phyloP scores from a whole-genome alignment of 2,888 invertebrate genomes.

The Endotricha flammealis region DNA sequence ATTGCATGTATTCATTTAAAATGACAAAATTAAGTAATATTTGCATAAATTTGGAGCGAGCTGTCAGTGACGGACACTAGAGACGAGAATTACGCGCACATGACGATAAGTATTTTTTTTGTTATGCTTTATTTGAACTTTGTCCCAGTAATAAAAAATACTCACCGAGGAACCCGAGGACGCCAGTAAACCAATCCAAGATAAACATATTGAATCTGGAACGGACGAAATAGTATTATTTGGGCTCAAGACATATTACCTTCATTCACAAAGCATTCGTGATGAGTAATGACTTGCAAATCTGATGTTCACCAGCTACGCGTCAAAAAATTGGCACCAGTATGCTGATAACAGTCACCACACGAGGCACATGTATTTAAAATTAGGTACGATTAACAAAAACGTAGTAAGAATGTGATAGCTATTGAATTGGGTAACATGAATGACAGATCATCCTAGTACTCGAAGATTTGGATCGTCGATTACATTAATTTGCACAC shows the following conservation, averaged over 20 bases:
- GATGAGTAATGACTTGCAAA: slow-evolving; percentile 63
- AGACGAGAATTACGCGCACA: not conserved
- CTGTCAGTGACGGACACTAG: too few species aligned
- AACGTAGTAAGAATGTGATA: slow-evolving; percentile 45
- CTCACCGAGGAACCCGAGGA: slow-evolving; percentile 95
- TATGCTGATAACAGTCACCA: slow-evolving; percentile 26
- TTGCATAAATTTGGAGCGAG: too few species aligned
- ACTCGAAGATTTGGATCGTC: slow-evolving; percentile 46
- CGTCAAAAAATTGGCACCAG: slow-evolving; percentile 30
- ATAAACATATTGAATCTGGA: slow-evolving; percentile 88
- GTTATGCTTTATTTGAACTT: slow-evolving; percentile 1
- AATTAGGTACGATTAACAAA: slow-evolving; percentile 34
- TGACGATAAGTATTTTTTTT: not conserved
- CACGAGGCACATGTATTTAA: slow-evolving; percentile 30
- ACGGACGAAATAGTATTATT: slow-evolving; percentile 41
- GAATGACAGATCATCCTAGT: slow-evolving; percentile 64
- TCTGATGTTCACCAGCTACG: slow-evolving; percentile 44
- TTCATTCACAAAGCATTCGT: slow-evolving; percentile 48
- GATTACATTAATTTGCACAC: slow-evolving; percentile 35
- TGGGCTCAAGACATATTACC: slow-evolving; percentile 29
- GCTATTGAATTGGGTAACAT: slow-evolving; percentile 65
- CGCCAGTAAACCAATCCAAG: slow-evolving; percentile 97
- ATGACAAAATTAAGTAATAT: too few species aligned
- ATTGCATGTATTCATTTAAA: too few species aligned
- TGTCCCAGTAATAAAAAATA: slow-evolving; percentile 23